Evolutionary conservation across 2,113 vertebrate species (phyloP).

Genomic region (Epinephelus fuscoguttatus): DNA sequence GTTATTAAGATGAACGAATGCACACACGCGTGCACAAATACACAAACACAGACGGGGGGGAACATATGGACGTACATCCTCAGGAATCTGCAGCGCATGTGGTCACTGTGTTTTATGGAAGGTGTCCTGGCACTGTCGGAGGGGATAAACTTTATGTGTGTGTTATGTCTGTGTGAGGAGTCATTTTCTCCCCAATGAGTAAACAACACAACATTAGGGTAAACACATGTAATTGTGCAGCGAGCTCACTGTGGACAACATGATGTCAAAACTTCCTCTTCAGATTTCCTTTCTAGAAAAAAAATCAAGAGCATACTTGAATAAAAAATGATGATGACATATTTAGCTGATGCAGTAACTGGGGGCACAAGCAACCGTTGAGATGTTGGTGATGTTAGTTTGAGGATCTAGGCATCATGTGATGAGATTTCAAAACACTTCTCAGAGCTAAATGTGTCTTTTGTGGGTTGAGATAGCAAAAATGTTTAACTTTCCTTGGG

Average conservation of each 20-base stretch:
- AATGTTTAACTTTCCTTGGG: not conserved
- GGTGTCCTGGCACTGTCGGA: slow-evolving; percentile 55
- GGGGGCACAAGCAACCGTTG: too few species aligned
- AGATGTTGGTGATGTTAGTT: not conserved
- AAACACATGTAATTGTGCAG: slow-evolving; percentile 18
- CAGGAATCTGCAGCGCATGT: slow-evolving; percentile 65
- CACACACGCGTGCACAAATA: slow-evolving; percentile 38
- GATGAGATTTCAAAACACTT: too few species aligned
- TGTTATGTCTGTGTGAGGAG: slow-evolving; percentile 29
- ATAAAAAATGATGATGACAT: not conserved
- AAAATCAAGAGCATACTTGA: not conserved
- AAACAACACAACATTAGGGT: slow-evolving; percentile 6
- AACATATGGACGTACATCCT: slow-evolving; percentile 49
- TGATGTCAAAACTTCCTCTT: not conserved
- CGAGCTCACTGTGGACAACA: not conserved
- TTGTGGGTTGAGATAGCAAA: not conserved
- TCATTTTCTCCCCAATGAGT: slow-evolving; percentile 34
- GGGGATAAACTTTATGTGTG: slow-evolving; percentile 42
- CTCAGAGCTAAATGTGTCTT: too few species aligned
- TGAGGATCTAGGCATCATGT: not conserved
- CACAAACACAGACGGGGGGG: slow-evolving; percentile 38
- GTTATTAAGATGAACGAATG: slow-evolving; percentile 62
- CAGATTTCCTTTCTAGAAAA: not conserved
- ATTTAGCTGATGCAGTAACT: not conserved
- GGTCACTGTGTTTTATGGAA: slow-evolving; percentile 64